Evolutionary conservation across 2,797 vertebrate genomes (phyloP).

Genomic region (Choloepus didactylus): DNA sequence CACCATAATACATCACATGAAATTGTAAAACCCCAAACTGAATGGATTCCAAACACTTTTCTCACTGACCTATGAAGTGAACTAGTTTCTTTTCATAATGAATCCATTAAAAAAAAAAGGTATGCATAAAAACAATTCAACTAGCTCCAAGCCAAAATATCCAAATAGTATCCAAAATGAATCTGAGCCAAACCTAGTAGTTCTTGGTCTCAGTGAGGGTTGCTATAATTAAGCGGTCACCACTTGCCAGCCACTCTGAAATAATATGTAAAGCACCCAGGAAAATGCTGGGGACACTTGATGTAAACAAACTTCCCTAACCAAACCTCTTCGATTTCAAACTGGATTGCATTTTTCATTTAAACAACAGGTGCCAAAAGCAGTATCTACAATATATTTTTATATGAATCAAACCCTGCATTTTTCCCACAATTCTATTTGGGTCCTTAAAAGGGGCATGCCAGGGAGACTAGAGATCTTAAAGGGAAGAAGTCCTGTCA

Average conservation of each 20-base stretch:
- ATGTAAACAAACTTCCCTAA: no score
- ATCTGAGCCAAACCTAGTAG: not conserved
- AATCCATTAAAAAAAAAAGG: not conserved
- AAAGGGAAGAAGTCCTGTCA: no score
- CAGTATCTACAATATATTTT: not conserved
- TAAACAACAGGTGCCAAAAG: not conserved
- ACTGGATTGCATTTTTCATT: not conserved
- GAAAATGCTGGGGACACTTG: not conserved
- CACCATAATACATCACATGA: not conserved
- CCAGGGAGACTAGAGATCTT: not conserved
- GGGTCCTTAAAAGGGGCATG: not conserved
- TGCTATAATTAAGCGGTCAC: not conserved
- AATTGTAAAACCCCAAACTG: not conserved
- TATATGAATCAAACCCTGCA: not conserved
- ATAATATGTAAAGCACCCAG: not conserved
- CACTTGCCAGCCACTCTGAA: not conserved
- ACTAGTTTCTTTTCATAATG: not conserved
- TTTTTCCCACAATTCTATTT: not conserved
- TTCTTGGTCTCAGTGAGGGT: not conserved
- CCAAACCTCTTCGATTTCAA: not conserved
- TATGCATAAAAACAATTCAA: not conserved
- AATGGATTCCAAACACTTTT: not conserved
- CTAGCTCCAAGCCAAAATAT: not conserved
- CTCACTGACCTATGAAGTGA: not conserved
- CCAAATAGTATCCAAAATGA: not conserved